Evolutionary conservation across 2,113 vertebrate genomes (phyloP).

Genomic region (Macquaria australasica): DNA sequence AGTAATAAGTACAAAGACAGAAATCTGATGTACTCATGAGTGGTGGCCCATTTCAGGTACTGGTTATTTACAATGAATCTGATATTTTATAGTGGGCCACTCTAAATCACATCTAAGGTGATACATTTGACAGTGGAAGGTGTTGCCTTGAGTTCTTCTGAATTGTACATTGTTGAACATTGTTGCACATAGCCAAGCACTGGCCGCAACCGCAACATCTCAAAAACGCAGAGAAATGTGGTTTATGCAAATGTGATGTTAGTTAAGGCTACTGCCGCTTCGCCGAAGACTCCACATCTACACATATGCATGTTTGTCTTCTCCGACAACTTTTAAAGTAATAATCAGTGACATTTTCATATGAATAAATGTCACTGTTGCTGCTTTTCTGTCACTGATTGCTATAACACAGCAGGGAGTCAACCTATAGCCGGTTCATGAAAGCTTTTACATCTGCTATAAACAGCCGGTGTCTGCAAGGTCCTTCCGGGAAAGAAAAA

Average conservation of each 20-base stretch:
- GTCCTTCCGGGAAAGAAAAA: conserved; percentile 6
- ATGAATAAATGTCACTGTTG: conserved; percentile 75
- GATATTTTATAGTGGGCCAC: background rate
- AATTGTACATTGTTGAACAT: too few species aligned
- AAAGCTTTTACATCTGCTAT: conserved; percentile 71
- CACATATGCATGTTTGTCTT: conserved; percentile 8
- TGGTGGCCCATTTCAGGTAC: background rate
- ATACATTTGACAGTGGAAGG: background rate
- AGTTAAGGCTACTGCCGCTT: conserved; percentile 15
- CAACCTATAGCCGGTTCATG: conserved; percentile 73
- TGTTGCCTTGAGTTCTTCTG: conserved; percentile 12
- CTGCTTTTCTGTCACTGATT: conserved; percentile 61
- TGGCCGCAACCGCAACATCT: background rate
- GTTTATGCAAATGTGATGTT: conserved; percentile 37
- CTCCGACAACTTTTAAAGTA: conserved; percentile 65
- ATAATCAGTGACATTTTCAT: conserved; percentile 75
- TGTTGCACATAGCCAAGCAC: conserved; percentile 5
- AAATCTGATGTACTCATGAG: background rate
- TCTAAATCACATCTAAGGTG: background rate
- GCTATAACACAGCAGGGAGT: conserved; percentile 64
- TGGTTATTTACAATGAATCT: background rate
- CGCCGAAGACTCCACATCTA: conserved; percentile 5
- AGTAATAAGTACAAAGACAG: background rate
- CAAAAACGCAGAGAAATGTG: conserved; percentile 12
- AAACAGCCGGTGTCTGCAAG: conserved; percentile 46